phyloP scores from a whole-genome alignment of 2,797 vertebrate species.

The Chelmon rostratus region DNA sequence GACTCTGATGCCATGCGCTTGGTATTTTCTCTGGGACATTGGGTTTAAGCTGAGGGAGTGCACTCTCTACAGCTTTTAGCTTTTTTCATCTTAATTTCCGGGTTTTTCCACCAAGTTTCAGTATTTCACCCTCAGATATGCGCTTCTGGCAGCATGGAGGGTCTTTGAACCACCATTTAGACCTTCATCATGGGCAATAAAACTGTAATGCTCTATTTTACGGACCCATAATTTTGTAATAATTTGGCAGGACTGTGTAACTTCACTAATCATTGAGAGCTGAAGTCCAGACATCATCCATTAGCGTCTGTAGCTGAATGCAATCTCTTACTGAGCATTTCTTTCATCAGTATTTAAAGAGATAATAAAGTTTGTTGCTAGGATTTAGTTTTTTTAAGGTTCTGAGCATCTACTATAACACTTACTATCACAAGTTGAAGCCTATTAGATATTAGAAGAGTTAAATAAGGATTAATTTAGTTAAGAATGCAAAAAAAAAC shows the following conservation, averaged over 20 bases:
- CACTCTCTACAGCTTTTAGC: too few relatives aligned
- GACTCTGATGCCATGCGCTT: background rate
- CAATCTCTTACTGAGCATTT: background rate
- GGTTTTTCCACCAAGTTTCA: background rate
- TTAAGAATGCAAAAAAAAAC: background rate
- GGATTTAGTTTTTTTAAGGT: background rate
- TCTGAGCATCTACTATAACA: background rate
- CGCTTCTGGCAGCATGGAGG: background rate
- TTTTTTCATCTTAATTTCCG: background rate
- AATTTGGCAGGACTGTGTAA: background rate
- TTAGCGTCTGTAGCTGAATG: background rate
- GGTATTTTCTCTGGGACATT: too few relatives aligned
- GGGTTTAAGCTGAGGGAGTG: background rate
- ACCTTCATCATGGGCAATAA: background rate
- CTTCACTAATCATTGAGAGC: background rate
- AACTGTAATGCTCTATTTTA: slow-evolving; percentile 1
- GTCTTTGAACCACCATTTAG: background rate
- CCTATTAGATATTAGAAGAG: background rate
- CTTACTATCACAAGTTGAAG: background rate
- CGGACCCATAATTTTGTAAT: background rate
- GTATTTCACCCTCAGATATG: background rate
- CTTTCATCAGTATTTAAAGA: background rate
- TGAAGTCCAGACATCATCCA: background rate
- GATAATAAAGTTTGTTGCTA: background rate
- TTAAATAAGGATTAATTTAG: background rate